Base-by-base conservation (phyloP, 2,888 invertebrate genomes). In the Cataglyphis rosenhaueri region DNA sequence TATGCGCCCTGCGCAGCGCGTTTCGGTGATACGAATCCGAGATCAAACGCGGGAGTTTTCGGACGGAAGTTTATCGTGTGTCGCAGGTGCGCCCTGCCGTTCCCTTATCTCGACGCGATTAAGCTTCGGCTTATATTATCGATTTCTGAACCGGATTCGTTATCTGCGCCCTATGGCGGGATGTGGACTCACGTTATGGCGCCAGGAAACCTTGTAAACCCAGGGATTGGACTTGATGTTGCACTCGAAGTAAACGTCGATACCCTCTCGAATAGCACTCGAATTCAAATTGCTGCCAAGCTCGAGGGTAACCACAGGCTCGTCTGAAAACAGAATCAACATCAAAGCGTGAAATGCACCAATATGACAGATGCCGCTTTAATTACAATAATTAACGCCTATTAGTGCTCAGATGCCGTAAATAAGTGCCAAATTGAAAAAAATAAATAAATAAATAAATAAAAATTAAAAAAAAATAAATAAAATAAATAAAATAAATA, bases 211-310 rank as follows among this genome's bases (percentile, higher is more conserved):
- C 95, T 96, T 96, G 93, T 96, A 96, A 76, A 97, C 96, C 96
- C 97, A 97, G 0, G 98, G 98, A 95, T 98, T 98, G 32, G 98
- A 97, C 93, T 97, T 97, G 92, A 98, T 98, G 94, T 97, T 97
- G 95, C 98, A 98, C 94, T 98, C 98, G 93, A 98, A 98, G 95
- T 98, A 98, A 15, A 98, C 98, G 93, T 98, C 98, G 84, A 97
- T 97, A 9, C 97, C 98, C 94, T 98, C 98, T 90, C 97, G 97
- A 92, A 98, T 97, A 89, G 96, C 96, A 85, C 96, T 96, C 1
- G 97, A 97, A 93, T 98, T 97, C 65, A 98, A 95, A 90, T 97
- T 98, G 89, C 97, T 97, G 4, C 98, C 98, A 89, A 98, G 96
- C 92, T 97, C 97, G 89, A 98, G 94, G 12, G 96, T 96, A 81